Base-by-base conservation (phyloP, 2,888 invertebrate species). In the Nomada goodeniana region DNA sequence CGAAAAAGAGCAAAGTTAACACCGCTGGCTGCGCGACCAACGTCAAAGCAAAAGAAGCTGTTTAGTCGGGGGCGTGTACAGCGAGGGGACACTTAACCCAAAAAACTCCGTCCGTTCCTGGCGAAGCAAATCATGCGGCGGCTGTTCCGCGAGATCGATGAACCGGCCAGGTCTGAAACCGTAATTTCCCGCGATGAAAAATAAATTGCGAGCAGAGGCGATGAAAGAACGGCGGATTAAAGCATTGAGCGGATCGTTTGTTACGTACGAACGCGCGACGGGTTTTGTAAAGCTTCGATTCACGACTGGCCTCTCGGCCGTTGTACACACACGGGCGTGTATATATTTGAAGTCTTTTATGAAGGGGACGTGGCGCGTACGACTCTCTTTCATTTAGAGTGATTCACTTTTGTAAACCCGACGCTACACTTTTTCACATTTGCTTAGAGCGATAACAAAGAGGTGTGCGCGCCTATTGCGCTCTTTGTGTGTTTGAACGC, bases 401-500 rank as follows among this genome's bases (percentile, higher is more conserved):
- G 88, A 87, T 67, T 87, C 86, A 87, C 83, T 79, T 70, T 75
- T 73, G 86, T 81, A 83, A 85, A 87, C 76, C 63, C 52, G 73
- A 60, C 79, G 72, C 50, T 68, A 73, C 65, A 68, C 60, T 75
- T 75, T 86, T 80, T 74, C 52, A 76, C 86, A 75, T 87, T 87
- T 86, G 78, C 77, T 76, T 71, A 76, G 59, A 61, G 18, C 79
- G 88, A 87, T 87, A 87, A 87, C 87, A 82, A 83, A 75, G 72
- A 52, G 20, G 1, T 52, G 44, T 15, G 65, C n/a, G 26, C 36
- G 63, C 13, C 60, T 20, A 71, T 59, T 63, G 67, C 76, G 60
- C 64, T 52, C 64, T 74, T 85, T 83, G 47, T 29, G 50, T 63
- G 76, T 83, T 79, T 77, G 83, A 87, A 74, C 85, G 72, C 67